These are phyloP conservation scores for Invenusta paracnida DNA, from an alignment of 2,888 invertebrate genomes.

Conservation along the genomic window DNA sequence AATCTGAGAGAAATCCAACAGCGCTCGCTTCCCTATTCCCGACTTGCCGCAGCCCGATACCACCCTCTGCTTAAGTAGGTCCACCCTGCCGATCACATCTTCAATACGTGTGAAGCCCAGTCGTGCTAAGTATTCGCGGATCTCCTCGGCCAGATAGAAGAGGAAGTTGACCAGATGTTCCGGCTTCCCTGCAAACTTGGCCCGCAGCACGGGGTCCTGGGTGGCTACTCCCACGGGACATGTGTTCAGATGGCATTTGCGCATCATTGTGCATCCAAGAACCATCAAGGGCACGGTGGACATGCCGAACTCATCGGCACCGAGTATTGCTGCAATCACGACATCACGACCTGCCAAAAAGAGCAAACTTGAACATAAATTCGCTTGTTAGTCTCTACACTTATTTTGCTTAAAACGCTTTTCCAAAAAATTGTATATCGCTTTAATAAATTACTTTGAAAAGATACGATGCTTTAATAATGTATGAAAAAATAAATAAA, in stretches of 20 bases:
- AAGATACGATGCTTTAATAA: too few relatives aligned
- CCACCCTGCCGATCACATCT: conserved; percentile 73
- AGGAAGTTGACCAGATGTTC: conserved; percentile 95
- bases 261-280: conserved; percentile 99
- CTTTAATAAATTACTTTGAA: too few relatives aligned
- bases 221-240: conserved; percentile 98
- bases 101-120: conserved; percentile 81
- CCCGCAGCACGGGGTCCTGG: conserved; percentile 83
- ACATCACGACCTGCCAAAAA: conserved; percentile 81
- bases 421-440: too few relatives aligned
- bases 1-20: conserved; percentile 77
- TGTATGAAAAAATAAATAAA: too few relatives aligned
- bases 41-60: not conserved
- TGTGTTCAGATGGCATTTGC: conserved; percentile 96
- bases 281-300: conserved; percentile 95
- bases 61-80: not conserved
- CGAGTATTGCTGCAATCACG: conserved; percentile 84
- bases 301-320: conserved; percentile 97
- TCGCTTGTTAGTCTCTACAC: too few relatives aligned
- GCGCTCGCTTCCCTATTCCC: conserved; percentile 69
- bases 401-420: too few relatives aligned
- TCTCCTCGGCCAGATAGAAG: conserved; percentile 95
- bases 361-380: conserved; percentile 43
- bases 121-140: conserved; percentile 81
- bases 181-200: conserved; percentile 93